Evolutionary conservation across 2,888 invertebrate genomes (phyloP).

Genomic region (Teleiodes luculella): DNA sequence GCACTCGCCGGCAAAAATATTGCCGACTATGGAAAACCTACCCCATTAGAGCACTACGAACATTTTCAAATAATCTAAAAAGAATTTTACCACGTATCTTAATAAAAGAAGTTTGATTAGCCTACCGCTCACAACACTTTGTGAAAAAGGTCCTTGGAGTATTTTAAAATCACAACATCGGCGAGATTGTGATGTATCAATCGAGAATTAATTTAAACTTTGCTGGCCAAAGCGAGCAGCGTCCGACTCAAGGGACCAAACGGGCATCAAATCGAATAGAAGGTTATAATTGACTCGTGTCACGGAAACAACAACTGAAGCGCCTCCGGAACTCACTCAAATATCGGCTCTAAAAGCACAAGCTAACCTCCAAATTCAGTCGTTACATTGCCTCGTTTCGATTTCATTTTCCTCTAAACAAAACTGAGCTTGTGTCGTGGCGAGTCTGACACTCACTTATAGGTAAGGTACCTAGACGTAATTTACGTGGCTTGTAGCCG

Average conservation of each 20-base stretch:
- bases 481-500: constrained; percentile 54
- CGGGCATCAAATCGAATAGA: constrained; percentile 72
- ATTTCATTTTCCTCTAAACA: constrained; percentile 39
- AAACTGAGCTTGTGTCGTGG: constrained; percentile 42
- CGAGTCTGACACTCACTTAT: constrained; percentile 58
- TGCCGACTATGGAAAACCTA: constrained; percentile 24
- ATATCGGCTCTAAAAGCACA: constrained; percentile 42
- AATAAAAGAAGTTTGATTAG: constrained; percentile 25
- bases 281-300: constrained; percentile 67
- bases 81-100: background rate
- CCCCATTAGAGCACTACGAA: background rate
- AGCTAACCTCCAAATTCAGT: constrained; percentile 26
- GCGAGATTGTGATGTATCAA: constrained; percentile 67
- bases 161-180: constrained; percentile 61
- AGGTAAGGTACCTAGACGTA: constrained; percentile 60
- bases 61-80: background rate
- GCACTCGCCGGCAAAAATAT: constrained; percentile 42
- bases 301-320: constrained; percentile 57
- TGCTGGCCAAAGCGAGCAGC: constrained; percentile 65
- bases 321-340: constrained; percentile 43
- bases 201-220: constrained; percentile 75
- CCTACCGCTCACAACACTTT: constrained; percentile 27
- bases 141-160: constrained; percentile 44
- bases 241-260: constrained; percentile 60
- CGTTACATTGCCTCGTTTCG: constrained; percentile 20